These are phyloP conservation scores for Pluvianellus socialis DNA, from an alignment of 2,113 vertebrate species.

Conservation along the genomic window DNA sequence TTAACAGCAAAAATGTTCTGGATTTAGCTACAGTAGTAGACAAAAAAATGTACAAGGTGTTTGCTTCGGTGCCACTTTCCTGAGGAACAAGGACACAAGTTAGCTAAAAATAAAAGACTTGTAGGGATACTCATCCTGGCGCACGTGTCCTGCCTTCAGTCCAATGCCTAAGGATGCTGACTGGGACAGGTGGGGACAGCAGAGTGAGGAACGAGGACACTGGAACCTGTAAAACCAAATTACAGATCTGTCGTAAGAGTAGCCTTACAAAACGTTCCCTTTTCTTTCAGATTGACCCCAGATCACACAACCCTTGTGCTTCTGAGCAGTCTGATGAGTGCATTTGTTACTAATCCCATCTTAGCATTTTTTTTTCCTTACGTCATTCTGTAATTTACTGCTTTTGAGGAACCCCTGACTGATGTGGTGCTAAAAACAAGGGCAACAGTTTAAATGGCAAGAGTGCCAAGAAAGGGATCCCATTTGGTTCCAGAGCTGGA, in stretches of 20 bases:
- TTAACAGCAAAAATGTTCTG: background rate
- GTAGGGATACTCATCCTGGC: background rate
- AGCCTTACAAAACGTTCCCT: background rate
- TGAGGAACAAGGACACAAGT: background rate
- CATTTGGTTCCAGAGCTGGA: background rate
- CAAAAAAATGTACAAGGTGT: background rate
- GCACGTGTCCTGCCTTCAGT: background rate
- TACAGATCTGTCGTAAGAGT: background rate
- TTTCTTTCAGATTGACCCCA: background rate
- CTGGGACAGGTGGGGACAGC: background rate
- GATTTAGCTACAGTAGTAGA: background rate
- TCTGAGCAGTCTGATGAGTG: background rate
- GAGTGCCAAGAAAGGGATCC: background rate
- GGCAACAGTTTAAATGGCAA: background rate
- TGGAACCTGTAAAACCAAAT: background rate
- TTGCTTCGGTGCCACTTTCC: background rate
- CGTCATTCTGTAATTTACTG: background rate
- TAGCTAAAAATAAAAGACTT: background rate
- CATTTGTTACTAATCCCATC: background rate
- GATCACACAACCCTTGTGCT: background rate
- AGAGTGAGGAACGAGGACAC: background rate
- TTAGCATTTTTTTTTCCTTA: background rate
- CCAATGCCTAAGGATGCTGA: background rate
- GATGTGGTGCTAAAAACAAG: background rate
- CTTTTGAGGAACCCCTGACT: background rate